These are phyloP conservation scores for human (Homo sapiens) DNA, from an alignment of 2,113 vertebrate genomes.

Conservation along the genomic window GRCh38 chrX:133233501-133234000, in stretches of 20 bases:
- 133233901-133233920: background rate
- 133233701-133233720: background rate
- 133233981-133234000: background rate
- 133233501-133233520: background rate
- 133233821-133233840: background rate
- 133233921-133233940: background rate
- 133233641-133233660: background rate
- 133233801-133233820: background rate
- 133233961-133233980: background rate
- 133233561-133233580: background rate
- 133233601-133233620: background rate
- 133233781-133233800: background rate
- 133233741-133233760: background rate
- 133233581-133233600: background rate
- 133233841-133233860: background rate
- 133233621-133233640: background rate
- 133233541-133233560: background rate
- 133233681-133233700: background rate
- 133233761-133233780: background rate
- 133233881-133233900: background rate
- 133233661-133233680: background rate
- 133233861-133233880: background rate
- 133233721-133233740: background rate
- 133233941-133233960: background rate
- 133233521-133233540: background rate